Conservation (phyloP, 2,113 vertebrate species). For the Pseudopodoces humilis region DNA sequence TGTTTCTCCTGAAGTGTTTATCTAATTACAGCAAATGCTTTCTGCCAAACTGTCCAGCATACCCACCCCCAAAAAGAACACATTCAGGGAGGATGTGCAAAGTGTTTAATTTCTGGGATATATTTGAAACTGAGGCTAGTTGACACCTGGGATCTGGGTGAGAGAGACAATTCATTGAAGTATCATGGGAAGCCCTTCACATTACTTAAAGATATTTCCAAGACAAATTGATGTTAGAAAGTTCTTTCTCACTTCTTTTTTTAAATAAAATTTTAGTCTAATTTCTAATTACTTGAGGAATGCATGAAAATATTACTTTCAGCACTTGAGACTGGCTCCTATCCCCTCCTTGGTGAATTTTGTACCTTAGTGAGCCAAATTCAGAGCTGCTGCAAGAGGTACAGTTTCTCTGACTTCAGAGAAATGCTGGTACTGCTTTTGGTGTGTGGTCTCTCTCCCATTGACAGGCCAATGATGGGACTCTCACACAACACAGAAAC, state of each 20-base stretch:
- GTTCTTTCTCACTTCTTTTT: constrained; percentile 17
- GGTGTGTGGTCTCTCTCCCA: not conserved
- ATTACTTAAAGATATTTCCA: constrained; percentile 21
- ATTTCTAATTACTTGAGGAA: constrained; percentile 46
- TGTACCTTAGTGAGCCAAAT: not conserved
- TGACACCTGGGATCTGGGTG: not conserved
- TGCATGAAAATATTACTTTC: not conserved
- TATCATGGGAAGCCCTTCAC: constrained; percentile 2
- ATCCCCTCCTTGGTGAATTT: not conserved
- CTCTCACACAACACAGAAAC: not conserved
- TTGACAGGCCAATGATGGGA: not conserved
- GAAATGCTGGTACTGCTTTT: not conserved
- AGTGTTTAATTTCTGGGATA: not conserved
- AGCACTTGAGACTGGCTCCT: constrained; percentile 9
- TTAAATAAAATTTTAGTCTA: constrained; percentile 4
- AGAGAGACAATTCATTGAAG: not conserved
- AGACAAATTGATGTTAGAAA: constrained; percentile 35
- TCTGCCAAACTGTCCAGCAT: not conserved
- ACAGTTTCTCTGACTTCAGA: not conserved
- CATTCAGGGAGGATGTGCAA: not conserved
- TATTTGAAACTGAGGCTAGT: not conserved
- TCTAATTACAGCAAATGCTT: constrained; percentile 57
- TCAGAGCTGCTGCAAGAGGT: not conserved
- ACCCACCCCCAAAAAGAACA: not conserved
- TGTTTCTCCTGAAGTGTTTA: constrained; percentile 17